Evolutionary conservation across 2,888 invertebrate genomes (phyloP).

Genomic region (Troides oblongomaculatus): DNA sequence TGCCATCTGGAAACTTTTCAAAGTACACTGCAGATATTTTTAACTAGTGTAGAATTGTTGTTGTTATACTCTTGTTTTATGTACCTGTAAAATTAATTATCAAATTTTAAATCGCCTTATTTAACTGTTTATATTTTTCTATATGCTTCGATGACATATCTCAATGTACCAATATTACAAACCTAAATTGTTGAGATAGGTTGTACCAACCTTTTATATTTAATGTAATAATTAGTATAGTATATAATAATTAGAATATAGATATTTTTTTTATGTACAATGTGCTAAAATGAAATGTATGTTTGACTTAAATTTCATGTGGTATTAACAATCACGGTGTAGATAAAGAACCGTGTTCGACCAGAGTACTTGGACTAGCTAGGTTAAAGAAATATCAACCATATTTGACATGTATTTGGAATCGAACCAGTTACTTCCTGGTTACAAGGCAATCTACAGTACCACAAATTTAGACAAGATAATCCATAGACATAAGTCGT

Average conservation of each 20-base stretch:
- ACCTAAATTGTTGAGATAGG: slow-evolving; percentile 9
- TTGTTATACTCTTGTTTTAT: slow-evolving; percentile 19
- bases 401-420: too few relatives aligned
- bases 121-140: slow-evolving; percentile 13
- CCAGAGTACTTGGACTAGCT: too few relatives aligned
- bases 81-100: slow-evolving; percentile 13
- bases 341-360: too few relatives aligned
- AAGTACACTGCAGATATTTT: slow-evolving; percentile 12
- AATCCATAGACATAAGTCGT: not conserved
- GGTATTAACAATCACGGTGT: too few relatives aligned
- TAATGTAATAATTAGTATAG: not conserved
- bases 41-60: slow-evolving; percentile 15
- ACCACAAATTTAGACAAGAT: too few relatives aligned
- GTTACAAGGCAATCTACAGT: too few relatives aligned
- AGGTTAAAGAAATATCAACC: too few relatives aligned
- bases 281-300: too few relatives aligned
- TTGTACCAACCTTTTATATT: slow-evolving; percentile 21
- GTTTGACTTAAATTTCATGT: too few relatives aligned
- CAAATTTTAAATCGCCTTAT: slow-evolving; percentile 20
- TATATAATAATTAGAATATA: not conserved
- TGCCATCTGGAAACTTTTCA: slow-evolving; percentile 25
- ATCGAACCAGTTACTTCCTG: too few relatives aligned
- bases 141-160: slow-evolving; percentile 21
- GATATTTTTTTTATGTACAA: not conserved
- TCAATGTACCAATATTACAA: slow-evolving; percentile 1